phyloP scores from a whole-genome alignment of 2,888 invertebrate species.

The Sycophila texana region DNA sequence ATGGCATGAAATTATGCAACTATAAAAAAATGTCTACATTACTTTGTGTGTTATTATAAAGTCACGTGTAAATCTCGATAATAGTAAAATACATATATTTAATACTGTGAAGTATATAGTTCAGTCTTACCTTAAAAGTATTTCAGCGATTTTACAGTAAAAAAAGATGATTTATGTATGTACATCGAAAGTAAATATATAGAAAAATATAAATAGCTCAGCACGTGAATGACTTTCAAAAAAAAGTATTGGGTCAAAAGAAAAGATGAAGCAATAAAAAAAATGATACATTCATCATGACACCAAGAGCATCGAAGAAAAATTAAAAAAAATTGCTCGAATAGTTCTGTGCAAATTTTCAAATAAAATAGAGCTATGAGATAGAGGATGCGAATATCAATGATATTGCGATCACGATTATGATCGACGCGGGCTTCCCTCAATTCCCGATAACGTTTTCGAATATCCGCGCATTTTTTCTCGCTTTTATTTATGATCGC shows the following conservation, averaged over 20 bases:
- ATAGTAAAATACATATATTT: slow-evolving; percentile 26
- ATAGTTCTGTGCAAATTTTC: not conserved
- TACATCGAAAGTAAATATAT: slow-evolving; percentile 1
- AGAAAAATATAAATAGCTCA: slow-evolving; percentile 8
- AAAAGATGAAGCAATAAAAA: slow-evolving; percentile 9
- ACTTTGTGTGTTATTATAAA: slow-evolving; percentile 4
- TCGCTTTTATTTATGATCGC: no score
- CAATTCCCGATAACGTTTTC: no score
- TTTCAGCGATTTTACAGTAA: slow-evolving; percentile 15
- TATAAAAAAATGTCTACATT: slow-evolving; percentile 28
- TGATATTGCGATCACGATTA: no score
- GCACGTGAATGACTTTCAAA: not conserved
- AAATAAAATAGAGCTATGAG: not conserved
- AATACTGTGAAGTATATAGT: slow-evolving; percentile 20
- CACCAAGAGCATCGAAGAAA: slow-evolving; percentile 9
- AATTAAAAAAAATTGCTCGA: not conserved
- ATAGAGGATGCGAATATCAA: no score
- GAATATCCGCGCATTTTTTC: no score
- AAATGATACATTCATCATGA: slow-evolving; percentile 21
- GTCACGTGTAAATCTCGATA: slow-evolving; percentile 6
- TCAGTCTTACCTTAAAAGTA: slow-evolving; percentile 28
- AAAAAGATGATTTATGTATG: slow-evolving; percentile 5
- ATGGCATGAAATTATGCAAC: slow-evolving; percentile 15
- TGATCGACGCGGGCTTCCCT: no score
- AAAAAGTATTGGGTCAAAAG: not conserved